A percentile compares a stretch with the other conserved stretches of the same genome.
phyloP scores from a whole-genome alignment of 2,797 vertebrate genomes.

The Neosilurus mollespiculum region DNA sequence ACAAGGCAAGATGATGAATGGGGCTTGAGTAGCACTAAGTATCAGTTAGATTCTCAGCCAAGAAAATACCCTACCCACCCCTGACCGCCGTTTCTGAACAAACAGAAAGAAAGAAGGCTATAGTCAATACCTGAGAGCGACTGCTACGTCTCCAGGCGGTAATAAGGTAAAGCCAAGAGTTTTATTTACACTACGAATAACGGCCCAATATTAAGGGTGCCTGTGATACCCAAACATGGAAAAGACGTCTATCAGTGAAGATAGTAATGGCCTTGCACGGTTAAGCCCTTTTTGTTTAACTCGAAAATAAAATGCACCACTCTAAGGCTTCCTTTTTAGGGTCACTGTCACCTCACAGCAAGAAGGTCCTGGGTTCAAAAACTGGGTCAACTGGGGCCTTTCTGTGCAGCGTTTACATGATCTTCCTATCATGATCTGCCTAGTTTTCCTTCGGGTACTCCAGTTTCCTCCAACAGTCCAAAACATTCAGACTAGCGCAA shows the following conservation, averaged over 20 bases:
- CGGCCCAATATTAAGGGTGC: background rate
- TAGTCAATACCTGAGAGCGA: background rate
- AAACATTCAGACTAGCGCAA: too few relatives aligned
- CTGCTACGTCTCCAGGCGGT: background rate
- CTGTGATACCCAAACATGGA: background rate
- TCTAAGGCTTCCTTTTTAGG: background rate
- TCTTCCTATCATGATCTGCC: too few relatives aligned
- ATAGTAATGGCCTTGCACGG: background rate
- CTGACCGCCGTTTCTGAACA: background rate
- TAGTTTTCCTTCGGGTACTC: too few relatives aligned
- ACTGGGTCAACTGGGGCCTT: too few relatives aligned
- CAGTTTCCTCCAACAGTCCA: too few relatives aligned
- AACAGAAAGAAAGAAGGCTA: background rate
- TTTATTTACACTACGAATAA: background rate
- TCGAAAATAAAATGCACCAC: background rate
- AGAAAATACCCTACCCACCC: background rate
- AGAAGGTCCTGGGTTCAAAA: too few relatives aligned
- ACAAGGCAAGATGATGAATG: slow-evolving; percentile 26
- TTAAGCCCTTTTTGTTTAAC: background rate
- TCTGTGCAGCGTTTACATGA: too few relatives aligned
- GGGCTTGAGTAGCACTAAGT: background rate
- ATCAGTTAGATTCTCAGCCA: slow-evolving; percentile 12
- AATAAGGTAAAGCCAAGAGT: background rate
- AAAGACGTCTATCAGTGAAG: background rate
- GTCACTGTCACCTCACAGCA: too few relatives aligned